These are phyloP conservation scores for Amaurobius ferox DNA, from an alignment of 2,888 invertebrate species.

Conservation along the genomic window DNA sequence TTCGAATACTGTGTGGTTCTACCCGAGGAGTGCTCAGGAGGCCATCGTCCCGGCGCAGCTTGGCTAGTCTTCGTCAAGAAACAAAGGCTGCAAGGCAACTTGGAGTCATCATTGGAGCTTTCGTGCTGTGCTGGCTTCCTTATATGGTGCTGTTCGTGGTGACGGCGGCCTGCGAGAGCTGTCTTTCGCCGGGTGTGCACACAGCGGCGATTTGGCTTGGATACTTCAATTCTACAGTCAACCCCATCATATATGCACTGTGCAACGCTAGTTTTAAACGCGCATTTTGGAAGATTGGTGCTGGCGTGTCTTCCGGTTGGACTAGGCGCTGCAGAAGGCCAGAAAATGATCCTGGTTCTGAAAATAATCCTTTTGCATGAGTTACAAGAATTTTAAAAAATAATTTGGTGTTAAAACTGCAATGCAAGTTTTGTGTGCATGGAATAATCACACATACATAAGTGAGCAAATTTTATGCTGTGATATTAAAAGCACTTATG, in stretches of 20 bases:
- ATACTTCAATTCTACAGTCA: conserved; percentile 80
- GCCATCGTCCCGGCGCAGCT: conserved; percentile 41
- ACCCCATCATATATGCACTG: conserved; percentile 80
- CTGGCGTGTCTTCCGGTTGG: conserved; percentile 59
- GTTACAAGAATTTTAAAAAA: neutral
- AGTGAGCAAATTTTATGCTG: too few relatives aligned
- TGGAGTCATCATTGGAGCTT: conserved; percentile 81
- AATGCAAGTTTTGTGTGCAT: too few relatives aligned
- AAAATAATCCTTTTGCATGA: conserved; percentile 64
- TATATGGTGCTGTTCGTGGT: conserved; percentile 81
- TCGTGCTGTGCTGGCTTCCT: conserved; percentile 81
- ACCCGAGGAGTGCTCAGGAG: conserved; percentile 28
- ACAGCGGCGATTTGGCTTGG: conserved; percentile 80
- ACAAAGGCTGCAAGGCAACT: conserved; percentile 81
- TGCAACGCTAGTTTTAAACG: conserved; percentile 79
- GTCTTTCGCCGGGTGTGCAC: conserved; percentile 78
- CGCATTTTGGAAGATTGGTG: conserved; percentile 77
- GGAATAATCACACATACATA: too few relatives aligned
- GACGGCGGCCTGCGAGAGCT: conserved; percentile 80
- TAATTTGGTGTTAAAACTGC: too few relatives aligned
- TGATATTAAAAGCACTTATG: too few relatives aligned
- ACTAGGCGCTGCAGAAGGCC: conserved; percentile 27
- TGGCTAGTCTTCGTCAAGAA: conserved; percentile 75
- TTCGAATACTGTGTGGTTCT: conserved; percentile 24
- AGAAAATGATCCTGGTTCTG: conserved; percentile 21